Evolutionary conservation across 2,797 vertebrate genomes (phyloP), one percentile per base, ranked within the genome.

Genomic region (Streptopelia turtur): DNA sequence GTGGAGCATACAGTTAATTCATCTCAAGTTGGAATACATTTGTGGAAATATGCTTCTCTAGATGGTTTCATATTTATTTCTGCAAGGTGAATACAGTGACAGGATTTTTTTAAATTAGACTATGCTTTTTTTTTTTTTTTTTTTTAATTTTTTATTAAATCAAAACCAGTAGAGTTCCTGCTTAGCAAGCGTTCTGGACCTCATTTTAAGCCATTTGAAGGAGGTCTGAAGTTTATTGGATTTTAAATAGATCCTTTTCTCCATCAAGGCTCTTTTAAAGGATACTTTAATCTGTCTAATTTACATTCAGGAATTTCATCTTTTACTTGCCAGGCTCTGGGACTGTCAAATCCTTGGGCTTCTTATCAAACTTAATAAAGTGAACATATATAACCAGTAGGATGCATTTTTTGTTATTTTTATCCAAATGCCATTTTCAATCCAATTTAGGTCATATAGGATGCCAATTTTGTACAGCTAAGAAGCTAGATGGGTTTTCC

Each of bases 311-410:
- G 97, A 97, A 97, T 97, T 98, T 96, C 81, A 93, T 96, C 92
- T 94, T 96, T 97, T 91, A 96, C 57, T 71, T 95, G 92, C 96
- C 97, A 98, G 89, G 76, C 87, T 95, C 92, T 93, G 83, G 61
- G 70, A 95, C 90, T 96, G 94, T 97, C 97, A 97, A 97, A 91
- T 70, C 87, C 94, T 95, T 95, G 33, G 33, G 93, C 84, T 97
- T 97, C 95, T 97, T 98, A 98, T 98, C 96, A 97, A 97, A 92
- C 56, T 90, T 94, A 97, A 96, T 96, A 96, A 97, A 97, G 82
- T 3, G 60, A 97, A 96, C 83, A 45, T 61, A 88, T 65, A 89
- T 80, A 95, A 81, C 87, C 83, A 90, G 89, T 68, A 95, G 83
- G 94, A 97, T 93, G 68, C 89, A 53, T 55, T 25, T 93, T 93